Conservation (phyloP, 2,888 invertebrate species). For the Chaitophorus viminalis region DNA sequence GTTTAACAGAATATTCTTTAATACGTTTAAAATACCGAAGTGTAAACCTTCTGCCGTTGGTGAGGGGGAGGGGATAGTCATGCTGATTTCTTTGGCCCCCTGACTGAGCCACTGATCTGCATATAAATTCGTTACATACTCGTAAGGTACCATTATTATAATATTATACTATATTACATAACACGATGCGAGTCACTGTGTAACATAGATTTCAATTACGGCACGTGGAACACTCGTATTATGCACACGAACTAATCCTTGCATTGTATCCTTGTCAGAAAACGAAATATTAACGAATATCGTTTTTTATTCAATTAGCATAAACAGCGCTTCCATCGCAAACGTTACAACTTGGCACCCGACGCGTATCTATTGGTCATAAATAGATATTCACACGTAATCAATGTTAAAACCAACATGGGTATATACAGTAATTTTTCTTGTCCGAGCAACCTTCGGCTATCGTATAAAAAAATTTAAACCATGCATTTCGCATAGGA, state of each 20-base stretch:
- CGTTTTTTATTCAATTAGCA: constrained; percentile 29
- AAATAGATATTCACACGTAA: neutral
- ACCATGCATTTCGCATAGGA: neutral
- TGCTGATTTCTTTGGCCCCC: too few species aligned
- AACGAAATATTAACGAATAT: neutral
- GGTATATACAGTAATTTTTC: neutral
- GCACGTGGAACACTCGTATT: too few species aligned
- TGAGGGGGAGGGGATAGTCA: too few species aligned
- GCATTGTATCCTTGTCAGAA: neutral
- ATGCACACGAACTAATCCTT: neutral
- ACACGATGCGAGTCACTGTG: neutral
- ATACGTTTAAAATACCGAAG: too few species aligned
- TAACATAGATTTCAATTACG: neutral
- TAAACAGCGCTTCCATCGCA: neutral
- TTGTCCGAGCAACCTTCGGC: neutral
- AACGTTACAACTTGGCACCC: neutral
- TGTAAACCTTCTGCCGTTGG: too few species aligned
- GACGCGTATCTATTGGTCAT: constrained; percentile 14
- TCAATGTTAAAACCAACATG: neutral
- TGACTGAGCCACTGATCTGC: too few species aligned
- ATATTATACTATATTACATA: too few species aligned
- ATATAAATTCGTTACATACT: neutral
- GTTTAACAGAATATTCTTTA: too few species aligned
- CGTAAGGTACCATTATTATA: neutral
- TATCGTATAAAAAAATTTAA: neutral